Evolutionary conservation across 2,888 invertebrate genomes (phyloP).

Genomic region (Cantharis flavilabris): DNA sequence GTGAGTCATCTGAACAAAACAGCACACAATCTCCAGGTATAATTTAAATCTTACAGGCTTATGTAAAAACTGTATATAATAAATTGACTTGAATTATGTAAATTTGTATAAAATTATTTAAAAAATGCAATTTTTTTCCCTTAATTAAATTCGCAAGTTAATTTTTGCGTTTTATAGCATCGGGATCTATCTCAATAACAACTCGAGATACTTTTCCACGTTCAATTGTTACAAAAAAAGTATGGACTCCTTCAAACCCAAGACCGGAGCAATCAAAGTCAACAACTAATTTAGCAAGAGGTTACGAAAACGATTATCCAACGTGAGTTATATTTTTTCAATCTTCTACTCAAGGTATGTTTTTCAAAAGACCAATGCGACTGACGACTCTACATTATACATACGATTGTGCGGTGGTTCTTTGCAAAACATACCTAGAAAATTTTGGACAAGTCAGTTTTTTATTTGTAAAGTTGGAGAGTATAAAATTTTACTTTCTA

Average conservation of each 20-base stretch:
- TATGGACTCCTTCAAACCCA: constrained; percentile 43
- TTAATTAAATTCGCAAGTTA: background rate
- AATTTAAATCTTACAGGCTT: constrained; percentile 30
- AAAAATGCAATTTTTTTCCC: background rate
- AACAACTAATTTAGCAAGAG: constrained; percentile 39
- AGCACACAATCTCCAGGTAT: constrained; percentile 50
- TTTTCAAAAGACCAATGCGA: background rate
- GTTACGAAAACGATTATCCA: constrained; percentile 37
- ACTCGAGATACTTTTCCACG: constrained; percentile 51
- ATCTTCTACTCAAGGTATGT: background rate
- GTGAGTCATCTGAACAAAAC: constrained; percentile 36
- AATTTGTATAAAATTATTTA: constrained; percentile 22
- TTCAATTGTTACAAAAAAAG: constrained; percentile 44
- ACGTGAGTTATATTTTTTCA: constrained; percentile 32
- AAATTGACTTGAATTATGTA: constrained; percentile 11
- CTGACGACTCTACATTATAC: background rate
- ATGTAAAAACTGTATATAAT: constrained; percentile 41
- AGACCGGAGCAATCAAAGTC: constrained; percentile 43
- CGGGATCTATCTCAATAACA: constrained; percentile 52
- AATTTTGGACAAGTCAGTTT: too few relatives aligned
- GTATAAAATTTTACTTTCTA: too few relatives aligned
- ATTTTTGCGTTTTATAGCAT: constrained; percentile 46
- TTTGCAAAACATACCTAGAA: background rate
- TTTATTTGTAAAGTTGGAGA: too few relatives aligned
- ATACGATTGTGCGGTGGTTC: background rate